These are phyloP conservation scores for Archilochus colubris DNA, from an alignment of 2,113 vertebrate species.

Conservation along the genomic window DNA sequence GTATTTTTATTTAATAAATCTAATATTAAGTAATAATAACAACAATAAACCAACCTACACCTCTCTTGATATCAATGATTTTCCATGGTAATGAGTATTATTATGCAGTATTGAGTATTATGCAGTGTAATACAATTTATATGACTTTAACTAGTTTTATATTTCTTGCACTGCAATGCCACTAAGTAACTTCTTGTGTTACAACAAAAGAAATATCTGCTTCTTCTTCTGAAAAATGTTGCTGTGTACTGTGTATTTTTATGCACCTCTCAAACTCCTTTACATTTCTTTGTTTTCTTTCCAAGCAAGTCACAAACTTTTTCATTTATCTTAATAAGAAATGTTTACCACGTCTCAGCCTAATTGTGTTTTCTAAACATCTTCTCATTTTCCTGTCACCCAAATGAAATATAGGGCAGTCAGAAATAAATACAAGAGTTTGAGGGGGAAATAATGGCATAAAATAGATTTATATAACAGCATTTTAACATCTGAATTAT, in stretches of 20 bases:
- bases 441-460: background rate
- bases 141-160: background rate
- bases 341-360: background rate
- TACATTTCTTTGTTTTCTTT: background rate
- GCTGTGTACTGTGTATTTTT: background rate
- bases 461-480: background rate
- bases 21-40: background rate
- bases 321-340: background rate
- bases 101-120: no score
- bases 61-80: background rate
- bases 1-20: slow-evolving; percentile 13
- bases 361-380: background rate
- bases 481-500: background rate
- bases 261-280: background rate
- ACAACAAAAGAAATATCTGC: background rate
- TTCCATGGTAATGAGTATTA: background rate
- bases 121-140: background rate
- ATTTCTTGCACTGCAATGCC: background rate
- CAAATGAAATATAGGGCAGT: background rate
- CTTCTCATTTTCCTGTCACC: background rate
- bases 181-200: background rate
- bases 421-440: slow-evolving; percentile 6
- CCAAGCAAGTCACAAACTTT: background rate
- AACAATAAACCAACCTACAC: background rate
- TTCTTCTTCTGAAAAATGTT: background rate